These are phyloP conservation scores for Cranoglanis bouderius DNA, from an alignment of 2,113 vertebrate species.

Conservation along the genomic window DNA sequence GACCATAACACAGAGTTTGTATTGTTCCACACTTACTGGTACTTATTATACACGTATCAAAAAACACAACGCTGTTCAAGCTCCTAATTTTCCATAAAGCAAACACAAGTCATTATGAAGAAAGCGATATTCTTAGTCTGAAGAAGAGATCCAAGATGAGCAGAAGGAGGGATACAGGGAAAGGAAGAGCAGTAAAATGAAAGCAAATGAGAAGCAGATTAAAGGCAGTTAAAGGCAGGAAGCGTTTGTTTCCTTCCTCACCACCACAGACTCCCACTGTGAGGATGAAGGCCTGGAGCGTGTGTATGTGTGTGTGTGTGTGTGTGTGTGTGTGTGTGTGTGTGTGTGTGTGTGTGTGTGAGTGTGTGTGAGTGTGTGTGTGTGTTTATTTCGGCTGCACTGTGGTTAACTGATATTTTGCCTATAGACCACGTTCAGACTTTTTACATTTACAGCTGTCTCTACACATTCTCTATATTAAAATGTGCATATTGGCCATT, in stretches of 20 bases:
- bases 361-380: slow-evolving; percentile 49
- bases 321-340: slow-evolving; percentile 45
- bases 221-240: slow-evolving; percentile 56
- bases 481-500: neutral
- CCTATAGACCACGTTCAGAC: neutral
- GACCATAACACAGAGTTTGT: neutral
- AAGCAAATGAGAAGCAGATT: slow-evolving; percentile 56
- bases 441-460: neutral
- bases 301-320: slow-evolving; percentile 22
- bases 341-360: slow-evolving; percentile 46
- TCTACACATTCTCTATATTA: neutral
- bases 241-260: slow-evolving; percentile 46
- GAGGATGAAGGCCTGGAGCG: slow-evolving; percentile 47
- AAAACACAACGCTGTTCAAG: slow-evolving; percentile 16
- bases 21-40: slow-evolving; percentile 11
- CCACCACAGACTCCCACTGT: slow-evolving; percentile 43
- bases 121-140: neutral
- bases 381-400: slow-evolving; percentile 49
- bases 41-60: slow-evolving; percentile 41
- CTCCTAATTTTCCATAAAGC: slow-evolving; percentile 11
- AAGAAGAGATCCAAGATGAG: slow-evolving; percentile 19
- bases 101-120: slow-evolving; percentile 1
- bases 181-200: slow-evolving; percentile 53
- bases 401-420: slow-evolving; percentile 24
- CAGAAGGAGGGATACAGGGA: neutral